A percentile compares a stretch with the other conserved stretches of the same genome.
Evolutionary conservation across 2,888 invertebrate species (phyloP).

Genomic region (Gymnosoma rotundatum): DNA sequence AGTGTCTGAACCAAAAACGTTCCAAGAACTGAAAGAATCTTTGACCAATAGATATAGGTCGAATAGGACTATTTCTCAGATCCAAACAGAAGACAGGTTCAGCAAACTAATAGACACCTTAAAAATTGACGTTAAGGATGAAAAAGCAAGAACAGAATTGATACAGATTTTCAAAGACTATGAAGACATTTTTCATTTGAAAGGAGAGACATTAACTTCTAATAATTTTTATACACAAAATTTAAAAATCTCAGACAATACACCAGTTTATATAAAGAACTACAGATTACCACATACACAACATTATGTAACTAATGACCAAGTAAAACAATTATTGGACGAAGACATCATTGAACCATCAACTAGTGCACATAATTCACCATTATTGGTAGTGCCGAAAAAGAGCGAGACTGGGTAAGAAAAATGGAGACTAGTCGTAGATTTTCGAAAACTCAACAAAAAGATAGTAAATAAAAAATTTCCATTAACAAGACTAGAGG

Average conservation of each 20-base stretch:
- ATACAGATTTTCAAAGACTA: constrained; percentile 21
- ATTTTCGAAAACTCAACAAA: constrained; percentile 11
- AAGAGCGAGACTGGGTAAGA: constrained; percentile 7
- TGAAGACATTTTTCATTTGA: constrained; percentile 25
- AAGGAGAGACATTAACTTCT: constrained; percentile 21
- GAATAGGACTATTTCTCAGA: background rate
- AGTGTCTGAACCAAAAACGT: constrained; percentile 1
- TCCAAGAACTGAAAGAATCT: background rate
- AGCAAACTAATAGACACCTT: background rate
- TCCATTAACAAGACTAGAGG: constrained; percentile 7
- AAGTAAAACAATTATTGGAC: background rate
- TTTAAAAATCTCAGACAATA: constrained; percentile 1
- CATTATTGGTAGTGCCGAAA: constrained; percentile 5
- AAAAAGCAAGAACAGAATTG: constrained; percentile 1
- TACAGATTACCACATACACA: background rate
- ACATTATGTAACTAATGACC: background rate
- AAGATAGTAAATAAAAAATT: constrained; percentile 3
- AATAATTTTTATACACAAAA: constrained; percentile 32
- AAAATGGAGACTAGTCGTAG: constrained; percentile 19
- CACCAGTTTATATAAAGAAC: background rate
- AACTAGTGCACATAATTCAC: constrained; percentile 7
- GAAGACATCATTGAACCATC: background rate
- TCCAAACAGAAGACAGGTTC: constrained; percentile 8
- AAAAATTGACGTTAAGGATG: constrained; percentile 16
- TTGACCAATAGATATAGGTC: background rate